Evolutionary conservation across 2,888 invertebrate genomes (phyloP), one percentile per base, ranked within the genome.

Genomic region (Gortyna flavago): DNA sequence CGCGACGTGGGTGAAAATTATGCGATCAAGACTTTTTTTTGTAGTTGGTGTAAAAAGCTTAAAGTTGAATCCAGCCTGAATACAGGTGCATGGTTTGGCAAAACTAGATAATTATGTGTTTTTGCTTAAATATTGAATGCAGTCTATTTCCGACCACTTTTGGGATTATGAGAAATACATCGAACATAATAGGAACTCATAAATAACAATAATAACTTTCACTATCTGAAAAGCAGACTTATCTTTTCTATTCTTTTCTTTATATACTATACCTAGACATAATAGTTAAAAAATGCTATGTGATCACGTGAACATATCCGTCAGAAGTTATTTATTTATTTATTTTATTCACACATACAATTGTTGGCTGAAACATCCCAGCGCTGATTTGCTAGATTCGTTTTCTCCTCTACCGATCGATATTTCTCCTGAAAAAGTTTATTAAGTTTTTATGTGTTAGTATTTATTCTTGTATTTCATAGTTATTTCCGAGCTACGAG

Each of bases 1-100:
- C 71, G 84, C 79, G 72, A 59, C 71, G 84, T 67, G 70, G 18
- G 21, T 38, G 54, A 73, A 80, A 77, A 77, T 75, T 75, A 71
- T 67, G 16, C 13, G 57, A 64, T 51, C 18, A 13, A 29, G 64
- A n/a, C 5, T 69, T 57, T 51, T 44, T 29, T 35, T 18, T 25
- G 9, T 32, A 29, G 7, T 25, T 0, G 3, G 7, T 38, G 3
- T 62, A 35, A 21, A 21, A 0, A 9, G 11, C 29, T 32, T 8
- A 32, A 61, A 61, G 0, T 61, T 18, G 18, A 61, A 21, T 61
- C 32, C 32, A 21, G 18, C 8, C 32, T 32, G 9, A 18, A 9
- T 1, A 16, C 48, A 48, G 1, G 48, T 48, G 7, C 54, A 25
- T 54, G 25, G 25, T 25, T 51, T 21, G 51, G 54, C 51, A 51